Conservation (phyloP, 2,888 invertebrate species). For the Clivina fossor region DNA sequence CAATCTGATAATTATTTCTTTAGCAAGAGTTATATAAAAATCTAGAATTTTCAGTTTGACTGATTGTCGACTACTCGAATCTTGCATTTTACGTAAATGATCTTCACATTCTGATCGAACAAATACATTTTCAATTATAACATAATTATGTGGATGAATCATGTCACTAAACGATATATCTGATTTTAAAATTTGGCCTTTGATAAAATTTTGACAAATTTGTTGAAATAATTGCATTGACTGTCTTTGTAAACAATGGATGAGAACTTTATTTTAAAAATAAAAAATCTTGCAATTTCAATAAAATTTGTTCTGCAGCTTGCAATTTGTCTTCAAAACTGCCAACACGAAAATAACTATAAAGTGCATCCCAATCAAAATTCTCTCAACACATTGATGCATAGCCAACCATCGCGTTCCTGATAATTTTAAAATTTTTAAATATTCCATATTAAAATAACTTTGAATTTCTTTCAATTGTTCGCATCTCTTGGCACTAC, state of each 20-base stretch:
- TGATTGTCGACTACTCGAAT: neutral
- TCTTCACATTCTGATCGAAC: slow-evolving; percentile 3
- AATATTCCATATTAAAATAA: slow-evolving; percentile 29
- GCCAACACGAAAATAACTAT: too few species aligned
- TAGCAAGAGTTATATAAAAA: slow-evolving; percentile 1
- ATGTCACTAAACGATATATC: slow-evolving; percentile 6
- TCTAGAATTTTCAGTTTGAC: slow-evolving; percentile 1
- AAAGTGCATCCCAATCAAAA: too few species aligned
- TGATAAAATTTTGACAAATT: slow-evolving; percentile 12
- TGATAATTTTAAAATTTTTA: slow-evolving; percentile 32
- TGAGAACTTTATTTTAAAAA: slow-evolving; percentile 4
- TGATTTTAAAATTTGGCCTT: neutral
- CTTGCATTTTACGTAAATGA: neutral
- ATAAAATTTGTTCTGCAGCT: too few species aligned
- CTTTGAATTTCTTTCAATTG: slow-evolving; percentile 30
- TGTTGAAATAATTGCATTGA: neutral
- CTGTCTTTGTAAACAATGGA: neutral
- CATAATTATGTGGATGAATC: neutral
- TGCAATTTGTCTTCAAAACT: too few species aligned
- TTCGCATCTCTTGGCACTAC: slow-evolving; percentile 11
- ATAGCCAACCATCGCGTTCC: slow-evolving; percentile 18
- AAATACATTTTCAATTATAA: neutral
- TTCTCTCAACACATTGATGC: slow-evolving; percentile 13
- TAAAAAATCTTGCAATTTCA: too few species aligned
- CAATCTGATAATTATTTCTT: slow-evolving; percentile 9